Evolutionary conservation across 2,113 vertebrate species (phyloP), one percentile per base, ranked within the genome.

Genomic region (Carollia perspicillata): DNA sequence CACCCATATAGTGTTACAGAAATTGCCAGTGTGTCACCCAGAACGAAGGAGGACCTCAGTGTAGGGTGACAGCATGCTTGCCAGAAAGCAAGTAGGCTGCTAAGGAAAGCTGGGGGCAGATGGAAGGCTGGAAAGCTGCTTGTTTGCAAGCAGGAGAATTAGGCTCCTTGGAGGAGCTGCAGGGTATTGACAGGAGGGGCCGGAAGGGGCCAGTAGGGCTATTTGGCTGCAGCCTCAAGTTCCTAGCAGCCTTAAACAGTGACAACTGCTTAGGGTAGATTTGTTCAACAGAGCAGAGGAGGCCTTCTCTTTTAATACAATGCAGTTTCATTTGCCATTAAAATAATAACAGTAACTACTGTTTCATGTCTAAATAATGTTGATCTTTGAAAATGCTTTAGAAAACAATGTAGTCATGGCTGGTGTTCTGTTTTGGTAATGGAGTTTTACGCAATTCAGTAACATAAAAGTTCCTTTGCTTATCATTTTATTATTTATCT

Each of bases 341-440:
- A 75, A 74, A 69, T 71, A 65, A 60, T 23, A 44, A 60, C 2
- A 68, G n/a, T 8, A 75, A 44, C 60, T 78, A 63, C 35, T 42
- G 7, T 77, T 87, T 33, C 74, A 69, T 28, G 23, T 77, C 74
- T 55, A 55, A 60, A 58, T 65, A 42, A 65, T 49, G 17, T 77
- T 87, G 60, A 93, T 77, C 44, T 86, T 83, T 74, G n/a, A 83
- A 90, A 93, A 77, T 69, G 51, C 63, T 75, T 53, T 85, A 84
- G 55, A 66, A 74, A 51, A 84, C 58, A 51, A 47, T 44, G 75
- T 63, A 83, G 51, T 55, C 12, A 69, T 51, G 40, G 33, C 30
- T 30, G 20, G 53, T 63, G 1, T 44, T 20, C 74, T 84, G 80
- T 85, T 85, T 95, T 71, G 78, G 40, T 69, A 69, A 68, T 71